Evolutionary conservation across 2,888 invertebrate species (phyloP), one percentile per base, ranked within the genome.

Genomic region (Caenorhabditis virilis): DNA sequence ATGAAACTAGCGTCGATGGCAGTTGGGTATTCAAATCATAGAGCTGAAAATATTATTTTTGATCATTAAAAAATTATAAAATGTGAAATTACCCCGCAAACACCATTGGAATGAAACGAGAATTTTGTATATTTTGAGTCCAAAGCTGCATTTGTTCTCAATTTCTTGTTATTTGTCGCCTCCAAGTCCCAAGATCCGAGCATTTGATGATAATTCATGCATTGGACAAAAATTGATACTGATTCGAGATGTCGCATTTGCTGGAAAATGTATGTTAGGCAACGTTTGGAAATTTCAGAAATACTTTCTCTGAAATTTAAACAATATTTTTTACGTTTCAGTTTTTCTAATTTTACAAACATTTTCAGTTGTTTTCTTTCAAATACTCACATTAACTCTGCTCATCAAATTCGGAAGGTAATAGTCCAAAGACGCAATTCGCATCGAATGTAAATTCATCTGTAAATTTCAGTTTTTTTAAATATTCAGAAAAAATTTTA

Each of bases 391-490:
- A 64, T 64, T 64, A 36, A 64, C 35, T 6, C 35, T 46, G 52
- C 47, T 43, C 71, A 71, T 71, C 35, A 68, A 18, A 25, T 71
- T 55, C 9, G 71, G 71, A 2, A 71, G 41, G 43, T 71, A 68
- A 36, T 71, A 71, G 13, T 68, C 65, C n/a, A 65, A 54, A 4
- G 52, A 41, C 7, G 68, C 60, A 39, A 50, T 62, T 16, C 68
- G 71, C 71, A 71, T 71, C 15, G 71, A 30, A 27, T 71, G 71
- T 0, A 63, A 38, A 36, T 71, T 61, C 36, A 71, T 26, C 67
- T 70, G 54, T 33, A 64, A 35, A 9, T 9, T 30, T 9, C 7
- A 13, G 30, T 30, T 30, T 13, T 30, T 30, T 13, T 30, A 9
- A 13, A 30, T 9, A 13, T 30, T 30, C 30, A 9, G 30, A 30